Conservation (phyloP, 2,797 vertebrate genomes). For the Limosa lapponica region DNA sequence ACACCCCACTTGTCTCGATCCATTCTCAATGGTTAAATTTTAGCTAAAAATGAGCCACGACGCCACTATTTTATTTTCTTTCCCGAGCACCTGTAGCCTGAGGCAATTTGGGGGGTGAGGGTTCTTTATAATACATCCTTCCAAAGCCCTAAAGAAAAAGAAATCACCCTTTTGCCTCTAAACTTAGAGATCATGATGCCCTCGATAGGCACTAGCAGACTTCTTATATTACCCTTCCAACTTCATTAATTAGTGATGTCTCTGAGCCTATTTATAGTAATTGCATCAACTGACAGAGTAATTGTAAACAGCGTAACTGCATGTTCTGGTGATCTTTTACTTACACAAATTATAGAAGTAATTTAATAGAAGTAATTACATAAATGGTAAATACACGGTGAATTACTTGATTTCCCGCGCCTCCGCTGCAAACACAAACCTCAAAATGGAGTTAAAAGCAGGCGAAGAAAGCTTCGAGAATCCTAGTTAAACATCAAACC, state of each 20-base stretch:
- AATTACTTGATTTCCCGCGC: conserved; percentile 56
- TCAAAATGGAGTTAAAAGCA: conserved; percentile 39
- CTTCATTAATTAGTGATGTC: conserved; percentile 76
- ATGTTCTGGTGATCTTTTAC: conserved; percentile 69
- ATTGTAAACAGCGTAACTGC: conserved; percentile 74
- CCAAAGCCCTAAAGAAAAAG: conserved; percentile 30
- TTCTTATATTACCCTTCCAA: conserved; percentile 63
- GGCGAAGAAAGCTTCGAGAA: conserved; percentile 14
- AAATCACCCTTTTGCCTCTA: background rate
- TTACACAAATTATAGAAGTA: conserved; percentile 69
- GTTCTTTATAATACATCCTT: conserved; percentile 52
- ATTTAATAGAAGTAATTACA: conserved; percentile 74
- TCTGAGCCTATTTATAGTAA: conserved; percentile 76
- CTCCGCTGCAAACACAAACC: conserved; percentile 10
- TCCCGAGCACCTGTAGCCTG: conserved; percentile 50
- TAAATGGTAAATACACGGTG: conserved; percentile 64
- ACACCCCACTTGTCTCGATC: background rate
- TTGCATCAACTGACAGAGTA: conserved; percentile 72
- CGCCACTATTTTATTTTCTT: conserved; percentile 50
- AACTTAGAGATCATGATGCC: conserved; percentile 12
- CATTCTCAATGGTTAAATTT: background rate
- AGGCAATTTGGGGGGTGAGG: conserved; percentile 44
- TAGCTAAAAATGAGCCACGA: conserved; percentile 43
- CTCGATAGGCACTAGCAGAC: conserved; percentile 9
- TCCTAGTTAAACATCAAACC: conserved; percentile 18